Base-by-base conservation (phyloP, 2,888 invertebrate species). In the Mythimna vitellina region DNA sequence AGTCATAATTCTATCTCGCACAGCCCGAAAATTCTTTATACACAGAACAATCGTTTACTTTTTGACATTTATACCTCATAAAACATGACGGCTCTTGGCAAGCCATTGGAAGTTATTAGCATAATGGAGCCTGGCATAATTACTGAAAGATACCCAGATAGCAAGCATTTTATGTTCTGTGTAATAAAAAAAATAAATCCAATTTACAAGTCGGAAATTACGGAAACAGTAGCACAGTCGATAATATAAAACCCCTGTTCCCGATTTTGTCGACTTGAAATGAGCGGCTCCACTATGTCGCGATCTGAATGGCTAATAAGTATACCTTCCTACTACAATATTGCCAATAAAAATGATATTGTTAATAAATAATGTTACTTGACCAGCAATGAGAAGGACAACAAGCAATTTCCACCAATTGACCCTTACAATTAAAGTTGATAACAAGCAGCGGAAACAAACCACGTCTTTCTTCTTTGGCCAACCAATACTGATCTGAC, bases 51-150 rank as follows among this genome's bases (percentile, higher is more conserved):
- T 62, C 12, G 49, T 58, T 61, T 54, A 64, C 22, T 60, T 76
- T 71, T 74, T 76, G 71, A 85, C 65, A 76, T 84, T 80, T 70
- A 80, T 74, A 69, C 51, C 58, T 70, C 83, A 73, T 85, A 71
- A 76, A 79, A 71, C 66, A 65, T 66, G 62, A 73, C 66, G 60
- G 65, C 68, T 70, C 72, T 85, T 85, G 80, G 80, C 79, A 73
- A 70, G 64, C 62, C 51, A 53, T 63, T 57, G 67, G 62, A 32
- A 74, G 63, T 61, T 82, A 80, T 68, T 62, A 80, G 69, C 71
- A 70, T 67, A 72, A 78, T 63, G 58, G 72, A 65, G 46, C 66
- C 66, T 69, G 63, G 49, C 66, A 61, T 69, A 63, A 81, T 64
- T 58, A 76, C 61, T 42, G 66, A 57, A 56, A 61, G 60, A 68